Conservation (phyloP, 2,797 vertebrate species). For the Coccyzus lansbergi region DNA sequence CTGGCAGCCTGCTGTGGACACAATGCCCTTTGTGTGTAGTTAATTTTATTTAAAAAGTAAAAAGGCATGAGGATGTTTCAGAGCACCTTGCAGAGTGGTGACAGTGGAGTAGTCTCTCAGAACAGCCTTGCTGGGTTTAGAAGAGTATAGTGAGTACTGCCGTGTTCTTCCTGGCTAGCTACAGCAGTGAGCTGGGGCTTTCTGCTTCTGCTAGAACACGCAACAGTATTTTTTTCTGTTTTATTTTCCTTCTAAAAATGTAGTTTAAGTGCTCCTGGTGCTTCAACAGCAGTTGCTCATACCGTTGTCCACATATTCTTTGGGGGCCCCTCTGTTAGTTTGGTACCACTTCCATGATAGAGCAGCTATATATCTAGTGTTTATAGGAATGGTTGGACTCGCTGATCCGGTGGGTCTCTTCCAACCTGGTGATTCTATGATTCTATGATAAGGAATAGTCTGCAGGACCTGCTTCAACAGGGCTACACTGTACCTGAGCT, state of each 20-base stretch:
- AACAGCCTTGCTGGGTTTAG: not conserved
- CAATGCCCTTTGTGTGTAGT: not conserved
- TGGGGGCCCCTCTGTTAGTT: not conserved
- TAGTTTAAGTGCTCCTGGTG: not conserved
- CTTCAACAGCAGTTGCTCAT: not conserved
- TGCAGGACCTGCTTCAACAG: not conserved
- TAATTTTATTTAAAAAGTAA: not conserved
- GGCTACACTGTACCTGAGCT: not conserved
- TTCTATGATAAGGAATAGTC: not conserved
- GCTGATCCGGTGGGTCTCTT: no score
- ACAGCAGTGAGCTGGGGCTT: not conserved
- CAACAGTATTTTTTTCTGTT: not conserved
- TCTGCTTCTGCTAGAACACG: not conserved
- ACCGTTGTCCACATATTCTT: rapidly evolving
- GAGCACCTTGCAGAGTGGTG: not conserved
- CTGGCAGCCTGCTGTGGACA: not conserved
- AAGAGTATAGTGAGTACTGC: not conserved
- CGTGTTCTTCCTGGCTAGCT: not conserved
- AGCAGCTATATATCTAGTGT: no score
- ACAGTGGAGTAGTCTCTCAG: not conserved
- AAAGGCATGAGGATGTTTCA: not conserved
- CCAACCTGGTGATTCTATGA: no score
- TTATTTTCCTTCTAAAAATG: not conserved
- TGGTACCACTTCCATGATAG: not conserved
- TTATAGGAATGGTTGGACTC: no score